phyloP scores from a whole-genome alignment of 1,140 invertebrate genomes.

The Ephestia elutella region DNA sequence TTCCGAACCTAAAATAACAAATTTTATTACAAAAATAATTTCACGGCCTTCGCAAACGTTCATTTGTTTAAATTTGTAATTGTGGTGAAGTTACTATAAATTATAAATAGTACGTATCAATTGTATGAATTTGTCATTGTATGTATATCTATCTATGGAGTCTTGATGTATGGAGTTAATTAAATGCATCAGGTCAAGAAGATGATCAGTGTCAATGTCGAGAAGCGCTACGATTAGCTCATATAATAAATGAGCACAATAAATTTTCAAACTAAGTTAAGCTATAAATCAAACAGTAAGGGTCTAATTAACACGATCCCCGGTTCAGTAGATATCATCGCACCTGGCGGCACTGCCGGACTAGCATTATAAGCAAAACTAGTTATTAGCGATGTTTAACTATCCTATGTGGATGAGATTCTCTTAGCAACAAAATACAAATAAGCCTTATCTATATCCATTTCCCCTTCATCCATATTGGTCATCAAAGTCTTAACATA shows the following conservation, averaged over 20 bases:
- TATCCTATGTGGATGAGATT: not conserved
- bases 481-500: too few relatives aligned
- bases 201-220: slow-evolving; percentile 16
- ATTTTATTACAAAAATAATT: slow-evolving; percentile 19
- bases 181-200: slow-evolving; percentile 13
- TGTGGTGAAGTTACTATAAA: too few relatives aligned
- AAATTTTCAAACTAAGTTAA: slow-evolving; percentile 43
- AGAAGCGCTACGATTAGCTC: slow-evolving; percentile 15
- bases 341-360: slow-evolving; percentile 31
- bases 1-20: slow-evolving; percentile 20
- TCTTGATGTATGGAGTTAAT: too few relatives aligned
- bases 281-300: slow-evolving; percentile 51
- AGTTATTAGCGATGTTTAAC: slow-evolving; percentile 28
- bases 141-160: too few relatives aligned
- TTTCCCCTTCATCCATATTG: too few relatives aligned
- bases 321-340: slow-evolving; percentile 36
- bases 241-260: slow-evolving; percentile 34
- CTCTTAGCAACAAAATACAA: too few relatives aligned
- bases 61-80: slow-evolving; percentile 2
- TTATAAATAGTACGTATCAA: slow-evolving; percentile 6
- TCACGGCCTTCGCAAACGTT: too few relatives aligned
- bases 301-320: slow-evolving; percentile 50
- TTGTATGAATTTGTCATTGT: too few relatives aligned
- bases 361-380: slow-evolving; percentile 12
- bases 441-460: too few relatives aligned